phyloP scores from a whole-genome alignment of 92 coral and sea anemone species.

The Epizoanthus rinbou region DNA sequence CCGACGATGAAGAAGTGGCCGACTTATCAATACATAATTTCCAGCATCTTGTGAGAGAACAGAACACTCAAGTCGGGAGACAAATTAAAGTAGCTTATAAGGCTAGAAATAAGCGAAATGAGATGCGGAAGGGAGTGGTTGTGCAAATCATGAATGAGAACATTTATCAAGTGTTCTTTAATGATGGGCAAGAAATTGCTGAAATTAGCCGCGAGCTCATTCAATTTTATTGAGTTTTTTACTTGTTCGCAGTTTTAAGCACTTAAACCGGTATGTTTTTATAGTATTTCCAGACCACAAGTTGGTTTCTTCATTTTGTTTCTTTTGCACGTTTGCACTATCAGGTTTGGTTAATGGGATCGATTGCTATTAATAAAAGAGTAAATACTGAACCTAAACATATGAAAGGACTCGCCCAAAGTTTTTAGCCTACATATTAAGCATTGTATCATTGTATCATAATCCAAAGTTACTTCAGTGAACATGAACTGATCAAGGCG shows the following conservation, averaged over 20 bases:
- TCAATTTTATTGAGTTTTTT: slow-evolving; percentile 10
- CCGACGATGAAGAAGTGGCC: slow-evolving; percentile 39
- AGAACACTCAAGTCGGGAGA: slow-evolving; percentile 28
- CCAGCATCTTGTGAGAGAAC: slow-evolving; percentile 32
- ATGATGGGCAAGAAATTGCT: slow-evolving; percentile 15
- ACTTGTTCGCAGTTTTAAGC: not conserved
- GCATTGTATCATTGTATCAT: not conserved
- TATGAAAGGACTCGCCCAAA: too few relatives aligned
- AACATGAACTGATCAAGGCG: not conserved
- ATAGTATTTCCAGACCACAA: not conserved
- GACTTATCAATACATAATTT: slow-evolving; percentile 19
- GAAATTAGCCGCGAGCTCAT: slow-evolving; percentile 20
- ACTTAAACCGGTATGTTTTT: not conserved
- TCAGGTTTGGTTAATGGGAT: not conserved
- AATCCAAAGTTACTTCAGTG: not conserved
- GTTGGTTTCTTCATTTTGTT: not conserved
- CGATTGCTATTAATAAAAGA: not conserved
- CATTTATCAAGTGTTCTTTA: slow-evolving; percentile 36
- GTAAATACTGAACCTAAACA: too few relatives aligned
- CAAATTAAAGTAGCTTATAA: slow-evolving; percentile 26
- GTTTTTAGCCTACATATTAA: not conserved
- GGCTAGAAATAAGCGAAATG: slow-evolving; percentile 22
- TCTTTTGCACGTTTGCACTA: not conserved
- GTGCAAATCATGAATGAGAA: slow-evolving; percentile 24
- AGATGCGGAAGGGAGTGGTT: slow-evolving; percentile 35